phyloP scores from a whole-genome alignment of 2,797 vertebrate species.

The Oreochromis mossambicus region DNA sequence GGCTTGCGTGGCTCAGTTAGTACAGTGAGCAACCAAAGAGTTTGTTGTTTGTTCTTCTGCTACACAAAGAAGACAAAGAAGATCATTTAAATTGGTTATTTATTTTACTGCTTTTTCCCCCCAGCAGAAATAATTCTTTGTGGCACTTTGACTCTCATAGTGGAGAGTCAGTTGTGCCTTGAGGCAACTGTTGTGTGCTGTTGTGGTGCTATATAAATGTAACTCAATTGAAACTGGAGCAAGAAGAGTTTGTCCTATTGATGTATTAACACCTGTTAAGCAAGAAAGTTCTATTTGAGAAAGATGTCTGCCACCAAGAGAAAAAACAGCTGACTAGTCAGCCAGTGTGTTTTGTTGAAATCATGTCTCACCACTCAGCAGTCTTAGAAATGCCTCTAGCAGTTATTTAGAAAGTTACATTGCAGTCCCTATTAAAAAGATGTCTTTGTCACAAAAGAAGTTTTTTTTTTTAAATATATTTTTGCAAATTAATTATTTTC shows the following conservation, averaged over 20 bases:
- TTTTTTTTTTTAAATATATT: rapidly evolving
- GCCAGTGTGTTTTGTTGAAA: background rate
- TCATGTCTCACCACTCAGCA: background rate
- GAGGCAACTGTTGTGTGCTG: background rate
- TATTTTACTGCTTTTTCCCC: rapidly evolving
- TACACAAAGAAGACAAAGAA: background rate
- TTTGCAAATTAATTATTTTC: background rate
- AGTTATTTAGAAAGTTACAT: background rate
- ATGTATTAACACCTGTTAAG: background rate
- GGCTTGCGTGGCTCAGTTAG: background rate
- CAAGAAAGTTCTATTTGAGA: background rate
- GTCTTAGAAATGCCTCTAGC: background rate
- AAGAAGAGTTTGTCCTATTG: background rate
- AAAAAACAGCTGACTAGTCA: background rate
- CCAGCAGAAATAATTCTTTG: background rate
- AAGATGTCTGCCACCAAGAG: background rate
- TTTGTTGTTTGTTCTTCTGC: background rate
- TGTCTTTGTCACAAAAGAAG: background rate
- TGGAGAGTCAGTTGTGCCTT: background rate
- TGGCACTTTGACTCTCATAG: background rate
- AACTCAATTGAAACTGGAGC: background rate
- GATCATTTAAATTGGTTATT: background rate
- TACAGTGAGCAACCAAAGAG: background rate
- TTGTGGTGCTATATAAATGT: background rate
- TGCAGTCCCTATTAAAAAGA: background rate